Evolutionary conservation across 2,113 vertebrate genomes (phyloP), one percentile per base, ranked within the genome.

Genomic region (Calonectris borealis): DNA sequence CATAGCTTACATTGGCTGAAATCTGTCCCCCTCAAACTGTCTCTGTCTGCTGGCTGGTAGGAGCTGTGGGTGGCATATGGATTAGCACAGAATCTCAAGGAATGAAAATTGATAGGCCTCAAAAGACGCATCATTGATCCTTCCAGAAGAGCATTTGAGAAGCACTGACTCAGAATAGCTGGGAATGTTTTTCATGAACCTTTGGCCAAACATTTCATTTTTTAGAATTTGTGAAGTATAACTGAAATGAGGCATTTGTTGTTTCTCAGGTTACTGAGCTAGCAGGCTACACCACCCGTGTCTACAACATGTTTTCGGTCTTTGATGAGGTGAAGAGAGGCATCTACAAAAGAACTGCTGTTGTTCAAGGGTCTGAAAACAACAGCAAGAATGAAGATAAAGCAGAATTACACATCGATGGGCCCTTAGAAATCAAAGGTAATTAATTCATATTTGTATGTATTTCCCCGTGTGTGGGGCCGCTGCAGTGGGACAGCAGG

Each of bases 301-400:
- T 99, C 44, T 98, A 99, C 97, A 99, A 99, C 96, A 99, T 99
- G 99, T 99, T 99, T 88, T 97, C 97, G 69, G 99, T 99, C 91
- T 99, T 99, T 54, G 99, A 99, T 51, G 99, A 99, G 90, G 99
- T 99, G 48, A 99, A 99, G 96, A 98, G 96, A 93, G 99, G 99
- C 27, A 97, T 99, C 96, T 99, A 99, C 98, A 99, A 99, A 96
- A 99, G 99, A 92, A 98, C 98, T 20, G 93, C 98, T 48, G 88
- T 98, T 52, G 96, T 98, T 48, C 96, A 98, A 68, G 97, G 94
- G 7, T 42, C 97, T 29, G 98, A 97, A 84, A 97, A 78, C 42
- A 97, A 90, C 15, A 97, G 97, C 91, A 98, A 97, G 94, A 98
- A 96, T 65, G 93, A 79, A 94, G 97, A 88, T 94, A 98, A 97